These are phyloP conservation scores for Sisyra terminalis DNA, from an alignment of 2,888 invertebrate species.

Conservation along the genomic window DNA sequence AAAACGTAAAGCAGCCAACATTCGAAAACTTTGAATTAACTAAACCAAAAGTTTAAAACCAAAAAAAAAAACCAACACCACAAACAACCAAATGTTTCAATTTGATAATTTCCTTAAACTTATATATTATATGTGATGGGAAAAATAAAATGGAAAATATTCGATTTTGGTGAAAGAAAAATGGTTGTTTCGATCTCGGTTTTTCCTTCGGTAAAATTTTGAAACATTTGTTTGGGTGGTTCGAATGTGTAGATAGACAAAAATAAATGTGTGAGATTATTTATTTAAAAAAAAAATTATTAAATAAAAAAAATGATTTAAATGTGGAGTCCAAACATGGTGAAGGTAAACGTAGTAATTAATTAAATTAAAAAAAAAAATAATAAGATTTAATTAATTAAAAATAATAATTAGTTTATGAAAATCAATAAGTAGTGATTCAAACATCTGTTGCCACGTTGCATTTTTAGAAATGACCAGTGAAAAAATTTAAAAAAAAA, in stretches of 20 bases:
- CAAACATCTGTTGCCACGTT: conserved; percentile 5
- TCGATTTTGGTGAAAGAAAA: too few species aligned
- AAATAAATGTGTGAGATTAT: conserved; percentile 1
- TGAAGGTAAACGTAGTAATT: conserved; percentile 4
- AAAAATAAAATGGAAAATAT: too few species aligned
- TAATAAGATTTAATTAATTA: conserved; percentile 1
- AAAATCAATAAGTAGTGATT: not conserved
- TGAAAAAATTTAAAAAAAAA: too few species aligned
- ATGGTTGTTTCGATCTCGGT: too few species aligned
- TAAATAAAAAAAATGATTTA: conserved; percentile 3
- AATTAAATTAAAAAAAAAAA: not conserved
- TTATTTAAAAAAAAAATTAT: conserved; percentile 2
- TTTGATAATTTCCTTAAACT: too few species aligned
- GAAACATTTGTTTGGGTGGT: not conserved
- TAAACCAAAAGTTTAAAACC: not conserved
- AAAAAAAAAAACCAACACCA: not conserved
- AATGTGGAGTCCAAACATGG: conserved; percentile 4
- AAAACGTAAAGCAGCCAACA: conserved; percentile 1
- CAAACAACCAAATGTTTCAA: too few species aligned
- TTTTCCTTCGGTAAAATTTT: too few species aligned
- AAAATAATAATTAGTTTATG: conserved; percentile 1
- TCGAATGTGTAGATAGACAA: conserved; percentile 3
- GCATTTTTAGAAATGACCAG: conserved; percentile 2
- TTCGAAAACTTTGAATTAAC: conserved; percentile 3
- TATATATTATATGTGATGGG: too few species aligned